Evolutionary conservation across 2,888 invertebrate genomes (phyloP).

Genomic region (Andrena bicolor): DNA sequence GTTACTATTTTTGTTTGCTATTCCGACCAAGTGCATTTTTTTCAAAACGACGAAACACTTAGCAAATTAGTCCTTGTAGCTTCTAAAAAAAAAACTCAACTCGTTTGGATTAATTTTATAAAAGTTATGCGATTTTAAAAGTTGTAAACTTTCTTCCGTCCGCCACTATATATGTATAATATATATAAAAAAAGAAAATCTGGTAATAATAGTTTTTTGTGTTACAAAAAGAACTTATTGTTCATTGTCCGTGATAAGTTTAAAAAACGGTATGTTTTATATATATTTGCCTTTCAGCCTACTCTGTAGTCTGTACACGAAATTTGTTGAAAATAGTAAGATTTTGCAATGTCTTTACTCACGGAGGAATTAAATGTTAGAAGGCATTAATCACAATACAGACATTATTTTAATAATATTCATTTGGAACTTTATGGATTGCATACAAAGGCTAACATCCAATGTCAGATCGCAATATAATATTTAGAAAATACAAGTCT

Average conservation of each 20-base stretch:
- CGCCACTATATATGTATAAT: no score
- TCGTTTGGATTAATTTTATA: no score
- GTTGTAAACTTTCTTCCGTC: no score
- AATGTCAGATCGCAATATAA: conserved; percentile 26
- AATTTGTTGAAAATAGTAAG: conserved; percentile 12
- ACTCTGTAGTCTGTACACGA: not conserved
- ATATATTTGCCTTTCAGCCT: conserved; percentile 10
- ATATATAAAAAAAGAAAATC: not conserved
- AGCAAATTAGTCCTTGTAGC: no score
- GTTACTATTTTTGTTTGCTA: no score
- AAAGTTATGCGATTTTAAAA: no score
- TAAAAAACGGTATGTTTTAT: conserved; percentile 17
- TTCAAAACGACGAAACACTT: no score
- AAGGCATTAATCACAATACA: conserved; percentile 12
- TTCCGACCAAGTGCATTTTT: no score
- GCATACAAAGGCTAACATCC: conserved; percentile 31
- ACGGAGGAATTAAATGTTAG: conserved; percentile 22
- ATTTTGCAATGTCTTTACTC: conserved; percentile 26
- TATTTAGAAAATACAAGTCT: conserved; percentile 20
- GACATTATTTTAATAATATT: conserved; percentile 21
- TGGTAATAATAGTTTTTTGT: conserved; percentile 25
- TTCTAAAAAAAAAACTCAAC: no score
- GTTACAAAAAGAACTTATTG: not conserved
- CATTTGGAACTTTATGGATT: conserved; percentile 41
- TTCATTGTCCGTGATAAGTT: conserved; percentile 7